A percentile compares a stretch with the other conserved stretches of the same genome.
These are phyloP conservation scores for Nothura maculosa DNA, from an alignment of 2,797 vertebrate genomes.

Conservation along the genomic window DNA sequence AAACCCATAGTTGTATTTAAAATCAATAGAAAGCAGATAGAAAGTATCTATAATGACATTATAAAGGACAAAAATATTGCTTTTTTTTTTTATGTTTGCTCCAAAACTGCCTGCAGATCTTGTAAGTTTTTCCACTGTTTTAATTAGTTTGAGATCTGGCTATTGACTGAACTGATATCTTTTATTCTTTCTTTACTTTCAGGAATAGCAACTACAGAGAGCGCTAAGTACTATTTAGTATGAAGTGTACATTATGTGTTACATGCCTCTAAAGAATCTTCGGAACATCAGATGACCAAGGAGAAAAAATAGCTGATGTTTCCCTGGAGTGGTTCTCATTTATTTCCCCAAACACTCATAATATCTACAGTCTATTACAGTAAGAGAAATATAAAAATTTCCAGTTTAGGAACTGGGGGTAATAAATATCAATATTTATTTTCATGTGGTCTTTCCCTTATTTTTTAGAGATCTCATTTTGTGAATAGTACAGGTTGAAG, in stretches of 20 bases:
- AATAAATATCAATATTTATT: background rate
- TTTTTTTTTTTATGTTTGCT: background rate
- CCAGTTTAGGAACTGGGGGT: background rate
- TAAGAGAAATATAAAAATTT: background rate
- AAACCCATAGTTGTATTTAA: background rate
- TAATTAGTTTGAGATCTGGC: background rate
- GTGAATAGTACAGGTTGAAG: background rate
- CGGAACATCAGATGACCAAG: background rate
- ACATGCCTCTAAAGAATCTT: background rate
- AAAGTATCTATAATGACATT: background rate
- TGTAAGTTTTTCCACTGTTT: background rate
- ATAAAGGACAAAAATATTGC: background rate
- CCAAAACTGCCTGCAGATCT: background rate
- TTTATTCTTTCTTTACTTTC: background rate
- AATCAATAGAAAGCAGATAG: background rate
- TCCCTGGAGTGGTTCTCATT: background rate
- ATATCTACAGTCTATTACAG: background rate
- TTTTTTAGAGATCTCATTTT: background rate
- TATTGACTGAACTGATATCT: background rate
- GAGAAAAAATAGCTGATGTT: background rate
- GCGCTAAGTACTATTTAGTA: background rate
- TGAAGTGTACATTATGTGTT: background rate
- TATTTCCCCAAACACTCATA: background rate
- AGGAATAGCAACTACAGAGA: background rate
- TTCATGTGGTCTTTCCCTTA: accelerated